Evolutionary conservation across 64 coral and sea anemone species (phyloP).

Genomic region (Pachyseris speciosa): DNA sequence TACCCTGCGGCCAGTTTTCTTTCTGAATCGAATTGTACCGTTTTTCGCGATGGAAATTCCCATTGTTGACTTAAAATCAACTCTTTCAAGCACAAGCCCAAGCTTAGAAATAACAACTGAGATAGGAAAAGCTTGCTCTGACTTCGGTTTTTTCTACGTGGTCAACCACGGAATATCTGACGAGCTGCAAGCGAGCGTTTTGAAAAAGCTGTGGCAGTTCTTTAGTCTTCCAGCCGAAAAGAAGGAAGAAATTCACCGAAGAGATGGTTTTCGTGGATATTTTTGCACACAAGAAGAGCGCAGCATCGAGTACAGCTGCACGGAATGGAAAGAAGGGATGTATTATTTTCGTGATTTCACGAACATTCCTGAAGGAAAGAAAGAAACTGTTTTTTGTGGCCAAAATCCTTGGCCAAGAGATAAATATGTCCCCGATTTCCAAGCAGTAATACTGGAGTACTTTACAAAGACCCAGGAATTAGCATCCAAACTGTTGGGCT

Average conservation of each 20-base stretch:
- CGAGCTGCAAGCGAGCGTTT: not conserved
- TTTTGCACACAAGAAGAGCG: constrained; percentile 64
- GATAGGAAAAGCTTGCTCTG: constrained; percentile 39
- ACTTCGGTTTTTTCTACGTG: constrained; percentile 57
- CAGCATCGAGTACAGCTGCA: constrained; percentile 14
- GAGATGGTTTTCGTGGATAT: constrained; percentile 60
- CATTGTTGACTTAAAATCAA: constrained; percentile 3
- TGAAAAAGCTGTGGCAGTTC: not conserved
- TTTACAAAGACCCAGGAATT: constrained; percentile 47
- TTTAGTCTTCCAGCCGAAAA: constrained; percentile 46
- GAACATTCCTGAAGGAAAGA: constrained; percentile 9
- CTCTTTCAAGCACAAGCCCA: not conserved
- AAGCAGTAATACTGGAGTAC: constrained; percentile 22
- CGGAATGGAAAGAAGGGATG: constrained; percentile 76
- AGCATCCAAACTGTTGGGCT: constrained; percentile 15
- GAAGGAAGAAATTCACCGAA: constrained; percentile 73
- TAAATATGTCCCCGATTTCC: constrained; percentile 47
- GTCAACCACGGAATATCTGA: constrained; percentile 3
- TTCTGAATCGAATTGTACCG: too few relatives aligned
- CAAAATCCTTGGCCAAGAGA: constrained; percentile 69
- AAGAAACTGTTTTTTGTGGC: constrained; percentile 53
- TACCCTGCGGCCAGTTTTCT: too few relatives aligned
- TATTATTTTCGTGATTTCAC: constrained; percentile 75
- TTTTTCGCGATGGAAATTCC: constrained; percentile 3
- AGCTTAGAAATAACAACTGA: not conserved